Conservation (phyloP, 2,888 invertebrate genomes). For the Xestia rhomboidea region DNA sequence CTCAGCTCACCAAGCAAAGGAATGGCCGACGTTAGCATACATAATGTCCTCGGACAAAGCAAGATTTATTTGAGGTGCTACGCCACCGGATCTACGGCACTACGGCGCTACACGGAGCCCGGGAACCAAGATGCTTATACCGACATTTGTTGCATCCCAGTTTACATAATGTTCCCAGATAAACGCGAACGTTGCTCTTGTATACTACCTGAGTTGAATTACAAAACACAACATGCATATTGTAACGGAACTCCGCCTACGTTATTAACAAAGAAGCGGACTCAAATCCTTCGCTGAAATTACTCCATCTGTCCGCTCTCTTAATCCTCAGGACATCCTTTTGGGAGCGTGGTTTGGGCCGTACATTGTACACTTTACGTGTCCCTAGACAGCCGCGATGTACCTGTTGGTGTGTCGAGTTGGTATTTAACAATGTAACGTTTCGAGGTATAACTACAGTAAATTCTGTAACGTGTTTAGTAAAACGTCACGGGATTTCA, state of each 20-base stretch:
- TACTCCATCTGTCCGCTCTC: conserved; percentile 51
- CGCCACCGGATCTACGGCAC: conserved; percentile 70
- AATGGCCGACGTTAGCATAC: conserved; percentile 81
- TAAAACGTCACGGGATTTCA: conserved; percentile 37
- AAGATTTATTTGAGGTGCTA: conserved; percentile 83
- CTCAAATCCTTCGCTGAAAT: conserved; percentile 59
- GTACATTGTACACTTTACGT: conserved; percentile 57
- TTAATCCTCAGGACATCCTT: conserved; percentile 59
- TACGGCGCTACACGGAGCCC: conserved; percentile 60
- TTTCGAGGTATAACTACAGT: conserved; percentile 28
- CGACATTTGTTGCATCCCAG: conserved; percentile 62
- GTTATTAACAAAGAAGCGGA: conserved; percentile 55
- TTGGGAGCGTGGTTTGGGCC: conserved; percentile 58
- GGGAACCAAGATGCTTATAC: conserved; percentile 67
- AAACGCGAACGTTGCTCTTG: conserved; percentile 52
- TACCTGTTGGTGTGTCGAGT: conserved; percentile 46
- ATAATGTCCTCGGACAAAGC: conserved; percentile 85
- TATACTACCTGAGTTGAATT: conserved; percentile 55
- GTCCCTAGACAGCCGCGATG: conserved; percentile 47
- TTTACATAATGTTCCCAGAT: conserved; percentile 58
- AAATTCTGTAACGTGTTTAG: conserved; percentile 33
- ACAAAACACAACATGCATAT: conserved; percentile 51
- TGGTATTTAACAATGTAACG: conserved; percentile 60
- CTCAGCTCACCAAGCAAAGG: conserved; percentile 68
- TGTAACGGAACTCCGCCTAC: conserved; percentile 43